A percentile compares a stretch with the other conserved stretches of the same genome.
Evolutionary conservation across 2,888 invertebrate species (phyloP).

Genomic region (Alloscopus bannaensis): DNA sequence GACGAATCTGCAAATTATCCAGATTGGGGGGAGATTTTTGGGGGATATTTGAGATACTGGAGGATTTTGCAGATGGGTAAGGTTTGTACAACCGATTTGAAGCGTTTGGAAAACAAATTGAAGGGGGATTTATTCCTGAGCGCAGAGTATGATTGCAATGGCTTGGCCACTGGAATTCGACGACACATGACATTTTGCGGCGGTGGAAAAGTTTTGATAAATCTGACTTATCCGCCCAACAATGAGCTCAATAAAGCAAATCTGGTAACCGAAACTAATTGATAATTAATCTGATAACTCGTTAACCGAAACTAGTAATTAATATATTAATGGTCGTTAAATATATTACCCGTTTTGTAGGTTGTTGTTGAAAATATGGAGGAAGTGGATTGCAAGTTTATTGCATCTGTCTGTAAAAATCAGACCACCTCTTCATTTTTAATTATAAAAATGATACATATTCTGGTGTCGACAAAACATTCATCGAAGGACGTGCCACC

Average conservation of each 20-base stretch:
- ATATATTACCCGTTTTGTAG: too few species aligned
- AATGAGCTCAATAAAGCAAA: neutral
- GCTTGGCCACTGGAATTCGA: neutral
- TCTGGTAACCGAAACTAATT: too few species aligned
- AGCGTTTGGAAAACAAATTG: slow-evolving; percentile 6
- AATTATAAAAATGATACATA: slow-evolving; percentile 10
- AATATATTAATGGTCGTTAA: too few species aligned
- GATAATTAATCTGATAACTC: too few species aligned
- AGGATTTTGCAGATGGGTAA: neutral
- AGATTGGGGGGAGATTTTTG: slow-evolving; percentile 28
- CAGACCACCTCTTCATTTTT: neutral
- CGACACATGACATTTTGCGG: slow-evolving; percentile 11
- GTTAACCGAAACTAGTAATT: too few species aligned
- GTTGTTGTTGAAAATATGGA: slow-evolving; percentile 8
- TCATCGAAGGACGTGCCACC: neutral
- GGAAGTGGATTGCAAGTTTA: neutral
- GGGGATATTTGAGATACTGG: slow-evolving; percentile 18
- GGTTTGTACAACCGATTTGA: neutral
- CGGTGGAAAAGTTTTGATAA: slow-evolving; percentile 15
- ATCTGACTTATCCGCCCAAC: slow-evolving; percentile 15
- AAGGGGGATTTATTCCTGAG: slow-evolving; percentile 1
- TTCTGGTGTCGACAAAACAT: slow-evolving; percentile 1
- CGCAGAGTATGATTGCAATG: neutral
- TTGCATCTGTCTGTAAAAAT: slow-evolving; percentile 1
- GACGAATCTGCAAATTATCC: neutral